Evolutionary conservation across 30 jellyfish, hydroid and myxozoan species (phyloP).

Genomic region (Nemopilema nomurai): DNA sequence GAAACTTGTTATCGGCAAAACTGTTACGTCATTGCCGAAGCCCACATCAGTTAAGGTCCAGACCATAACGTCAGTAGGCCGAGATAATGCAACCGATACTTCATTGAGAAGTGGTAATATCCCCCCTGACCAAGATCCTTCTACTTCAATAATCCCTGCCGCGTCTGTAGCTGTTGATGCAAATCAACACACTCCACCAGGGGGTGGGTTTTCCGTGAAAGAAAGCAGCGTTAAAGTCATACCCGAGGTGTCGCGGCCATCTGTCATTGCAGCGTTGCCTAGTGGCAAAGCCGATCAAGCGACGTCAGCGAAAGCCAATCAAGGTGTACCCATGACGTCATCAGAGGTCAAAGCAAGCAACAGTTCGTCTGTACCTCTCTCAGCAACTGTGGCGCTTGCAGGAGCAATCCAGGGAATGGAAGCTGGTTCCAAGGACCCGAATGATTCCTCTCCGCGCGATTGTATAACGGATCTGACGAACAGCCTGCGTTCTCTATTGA

Average conservation of each 20-base stretch:
- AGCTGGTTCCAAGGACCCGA: not conserved
- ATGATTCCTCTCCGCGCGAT: constrained; percentile 25
- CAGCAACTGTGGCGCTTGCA: not conserved
- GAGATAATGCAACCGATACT: not conserved
- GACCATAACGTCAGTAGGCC: not conserved
- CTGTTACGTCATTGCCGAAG: not conserved
- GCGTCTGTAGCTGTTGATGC: not conserved
- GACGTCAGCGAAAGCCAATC: not conserved
- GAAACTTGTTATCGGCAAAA: not conserved
- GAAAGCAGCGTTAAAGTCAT: not conserved
- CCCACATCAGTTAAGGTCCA: not conserved
- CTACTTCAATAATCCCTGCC: not conserved
- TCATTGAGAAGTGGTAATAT: not conserved
- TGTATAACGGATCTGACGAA: constrained; percentile 45
- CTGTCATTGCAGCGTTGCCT: not conserved
- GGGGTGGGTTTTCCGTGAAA: not conserved
- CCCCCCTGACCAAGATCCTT: not conserved
- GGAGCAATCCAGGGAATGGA: not conserved
- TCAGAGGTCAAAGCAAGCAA: not conserved
- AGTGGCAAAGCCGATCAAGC: not conserved
- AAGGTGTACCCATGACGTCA: not conserved
- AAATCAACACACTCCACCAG: not conserved
- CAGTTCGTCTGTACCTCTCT: not conserved
- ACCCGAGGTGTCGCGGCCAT: not conserved
- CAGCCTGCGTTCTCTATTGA: constrained; percentile 51